Percentiles rank a stretch among this genome's conserved stretches.
phyloP scores from a whole-genome alignment of 2,113 vertebrate species.

The Telmatochromis bifrenatus region DNA sequence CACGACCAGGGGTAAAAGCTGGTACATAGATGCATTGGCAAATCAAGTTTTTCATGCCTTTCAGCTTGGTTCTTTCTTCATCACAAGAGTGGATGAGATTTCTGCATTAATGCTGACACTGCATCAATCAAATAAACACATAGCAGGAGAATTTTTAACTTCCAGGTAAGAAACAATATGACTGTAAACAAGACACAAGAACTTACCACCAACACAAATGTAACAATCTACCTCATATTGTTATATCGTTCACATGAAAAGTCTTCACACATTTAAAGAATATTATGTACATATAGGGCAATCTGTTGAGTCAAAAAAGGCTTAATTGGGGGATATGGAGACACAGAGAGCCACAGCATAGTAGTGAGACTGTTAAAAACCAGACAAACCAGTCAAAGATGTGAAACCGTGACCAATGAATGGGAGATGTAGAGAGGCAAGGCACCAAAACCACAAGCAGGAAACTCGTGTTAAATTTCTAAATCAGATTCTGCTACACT shows the following conservation, averaged over 20 bases:
- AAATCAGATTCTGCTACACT: not conserved
- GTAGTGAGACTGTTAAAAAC: not conserved
- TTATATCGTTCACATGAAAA: not conserved
- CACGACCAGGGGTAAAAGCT: not conserved
- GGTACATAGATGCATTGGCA: not conserved
- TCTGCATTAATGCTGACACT: not conserved
- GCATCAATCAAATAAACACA: not conserved
- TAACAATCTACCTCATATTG: not conserved
- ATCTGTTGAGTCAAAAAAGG: not conserved
- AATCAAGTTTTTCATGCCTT: not conserved
- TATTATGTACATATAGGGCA: not conserved
- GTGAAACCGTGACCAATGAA: not conserved
- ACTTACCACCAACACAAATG: not conserved
- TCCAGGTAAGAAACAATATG: not conserved
- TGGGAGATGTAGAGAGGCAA: not conserved
- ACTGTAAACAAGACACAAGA: not conserved
- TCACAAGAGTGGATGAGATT: not conserved
- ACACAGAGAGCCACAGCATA: not conserved
- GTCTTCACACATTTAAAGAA: not conserved
- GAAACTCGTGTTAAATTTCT: not conserved
- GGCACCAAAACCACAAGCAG: not conserved
- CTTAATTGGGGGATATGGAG: not conserved
- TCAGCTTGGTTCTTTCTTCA: not conserved
- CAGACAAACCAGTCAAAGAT: not conserved
- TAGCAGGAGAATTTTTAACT: not conserved